Evolutionary conservation across 2,797 vertebrate species (phyloP).

Genomic region (Staurois parvus): DNA sequence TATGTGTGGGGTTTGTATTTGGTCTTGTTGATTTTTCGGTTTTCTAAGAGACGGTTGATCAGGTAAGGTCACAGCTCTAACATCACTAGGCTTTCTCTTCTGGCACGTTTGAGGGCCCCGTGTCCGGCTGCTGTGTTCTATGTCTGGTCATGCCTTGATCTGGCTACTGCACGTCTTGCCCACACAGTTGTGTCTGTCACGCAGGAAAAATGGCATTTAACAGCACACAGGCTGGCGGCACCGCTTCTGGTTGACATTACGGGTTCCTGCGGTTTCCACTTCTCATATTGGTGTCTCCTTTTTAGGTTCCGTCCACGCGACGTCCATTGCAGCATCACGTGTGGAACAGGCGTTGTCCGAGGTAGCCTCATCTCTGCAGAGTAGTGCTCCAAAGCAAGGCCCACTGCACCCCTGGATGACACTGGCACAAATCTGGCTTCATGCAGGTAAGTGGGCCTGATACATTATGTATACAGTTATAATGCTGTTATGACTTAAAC

Average conservation of each 20-base stretch:
- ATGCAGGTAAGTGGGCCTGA: constrained; percentile 84
- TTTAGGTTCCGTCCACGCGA: constrained; percentile 94
- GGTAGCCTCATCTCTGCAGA: constrained; percentile 95
- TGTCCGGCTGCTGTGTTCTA: neutral
- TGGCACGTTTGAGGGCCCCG: neutral
- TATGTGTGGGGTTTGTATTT: neutral
- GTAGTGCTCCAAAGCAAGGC: constrained; percentile 94
- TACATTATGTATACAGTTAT: too few relatives aligned
- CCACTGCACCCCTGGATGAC: constrained; percentile 98
- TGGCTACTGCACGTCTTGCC: constrained; percentile 7
- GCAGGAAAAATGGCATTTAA: neutral
- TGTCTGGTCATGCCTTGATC: neutral
- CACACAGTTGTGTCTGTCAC: neutral
- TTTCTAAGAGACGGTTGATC: neutral
- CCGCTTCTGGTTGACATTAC: neutral
- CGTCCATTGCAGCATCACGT: constrained; percentile 94
- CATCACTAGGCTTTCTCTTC: neutral
- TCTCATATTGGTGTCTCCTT: neutral
- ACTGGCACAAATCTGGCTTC: constrained; percentile 97
- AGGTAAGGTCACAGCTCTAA: neutral
- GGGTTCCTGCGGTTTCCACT: too few relatives aligned
- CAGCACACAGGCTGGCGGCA: neutral
- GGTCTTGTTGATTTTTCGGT: neutral
- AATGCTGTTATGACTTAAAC: too few relatives aligned
- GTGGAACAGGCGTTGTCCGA: constrained; percentile 97